Percentiles rank a stretch among this genome's conserved stretches.
These are phyloP conservation scores for Rynchops niger DNA, from an alignment of 2,113 vertebrate genomes.

Conservation along the genomic window DNA sequence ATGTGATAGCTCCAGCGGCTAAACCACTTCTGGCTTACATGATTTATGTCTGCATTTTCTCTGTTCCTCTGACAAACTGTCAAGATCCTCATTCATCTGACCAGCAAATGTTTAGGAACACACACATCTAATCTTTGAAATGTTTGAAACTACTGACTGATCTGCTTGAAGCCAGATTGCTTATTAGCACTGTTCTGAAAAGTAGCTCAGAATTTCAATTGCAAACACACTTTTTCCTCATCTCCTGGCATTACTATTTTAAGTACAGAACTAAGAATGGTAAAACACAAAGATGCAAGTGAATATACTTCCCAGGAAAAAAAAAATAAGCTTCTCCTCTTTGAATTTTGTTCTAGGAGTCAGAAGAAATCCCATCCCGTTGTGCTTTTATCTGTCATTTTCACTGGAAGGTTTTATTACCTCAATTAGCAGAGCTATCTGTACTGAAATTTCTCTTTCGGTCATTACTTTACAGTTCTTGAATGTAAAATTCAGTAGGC, in stretches of 20 bases:
- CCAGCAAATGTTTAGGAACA: not conserved
- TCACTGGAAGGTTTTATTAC: not conserved
- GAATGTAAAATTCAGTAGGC: not conserved
- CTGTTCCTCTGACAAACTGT: not conserved
- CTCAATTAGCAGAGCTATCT: not conserved
- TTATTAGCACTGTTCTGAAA: not conserved
- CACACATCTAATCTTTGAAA: not conserved
- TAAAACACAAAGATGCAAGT: not conserved
- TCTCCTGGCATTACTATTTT: not conserved
- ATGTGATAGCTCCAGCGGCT: not conserved
- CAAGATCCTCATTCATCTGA: not conserved
- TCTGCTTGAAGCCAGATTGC: not conserved
- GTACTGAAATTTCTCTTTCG: not conserved
- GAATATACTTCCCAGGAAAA: not conserved
- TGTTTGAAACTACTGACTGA: not conserved
- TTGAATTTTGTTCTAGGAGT: not conserved
- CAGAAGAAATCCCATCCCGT: not conserved
- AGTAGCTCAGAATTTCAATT: not conserved
- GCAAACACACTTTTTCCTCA: not conserved
- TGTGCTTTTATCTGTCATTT: not conserved
- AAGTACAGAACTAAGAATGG: not conserved
- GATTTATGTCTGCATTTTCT: not conserved
- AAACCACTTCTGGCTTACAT: not conserved
- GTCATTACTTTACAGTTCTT: not conserved
- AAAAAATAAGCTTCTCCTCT: not conserved